These are phyloP conservation scores for Pelobates fuscus DNA, from an alignment of 2,113 vertebrate species.

Conservation along the genomic window DNA sequence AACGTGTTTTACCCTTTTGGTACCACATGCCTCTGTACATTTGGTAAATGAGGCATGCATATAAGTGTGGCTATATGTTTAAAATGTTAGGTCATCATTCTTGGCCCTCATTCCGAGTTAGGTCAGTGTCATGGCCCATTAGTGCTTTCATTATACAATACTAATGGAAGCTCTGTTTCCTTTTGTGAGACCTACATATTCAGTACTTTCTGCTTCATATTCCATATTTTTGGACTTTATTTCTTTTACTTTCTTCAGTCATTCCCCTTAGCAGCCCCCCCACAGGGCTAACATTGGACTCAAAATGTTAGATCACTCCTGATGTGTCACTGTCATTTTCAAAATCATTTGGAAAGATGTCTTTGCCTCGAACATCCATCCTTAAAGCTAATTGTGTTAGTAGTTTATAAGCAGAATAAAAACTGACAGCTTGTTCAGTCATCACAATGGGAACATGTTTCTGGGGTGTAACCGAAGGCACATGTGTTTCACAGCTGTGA, in stretches of 20 bases:
- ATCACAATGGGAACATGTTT: rapidly evolving
- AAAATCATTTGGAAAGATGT: conserved; percentile 10
- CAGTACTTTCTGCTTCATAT: too few relatives aligned
- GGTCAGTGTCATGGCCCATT: conserved; percentile 51
- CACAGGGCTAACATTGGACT: background rate
- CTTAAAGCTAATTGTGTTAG: conserved; percentile 26
- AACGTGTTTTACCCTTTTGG: too few relatives aligned
- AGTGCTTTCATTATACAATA: conserved; percentile 16
- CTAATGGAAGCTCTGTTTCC: background rate
- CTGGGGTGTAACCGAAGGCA: conserved; percentile 24
- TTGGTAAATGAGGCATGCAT: background rate
- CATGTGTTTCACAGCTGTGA: background rate
- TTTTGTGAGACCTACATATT: background rate
- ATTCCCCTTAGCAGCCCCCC: conserved; percentile 12
- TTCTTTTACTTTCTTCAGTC: background rate
- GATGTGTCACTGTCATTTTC: conserved; percentile 47
- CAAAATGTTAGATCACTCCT: background rate
- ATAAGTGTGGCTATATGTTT: background rate
- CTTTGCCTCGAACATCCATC: conserved; percentile 35
- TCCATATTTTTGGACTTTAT: conserved; percentile 16
- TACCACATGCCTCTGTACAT: too few relatives aligned
- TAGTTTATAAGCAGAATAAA: conserved; percentile 5
- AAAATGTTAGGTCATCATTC: conserved; percentile 4
- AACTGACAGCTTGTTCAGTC: conserved; percentile 16
- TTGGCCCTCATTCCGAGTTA: conserved; percentile 28